Conservation (phyloP, 2,797 vertebrate genomes). For the Glyptemys insculpta region DNA sequence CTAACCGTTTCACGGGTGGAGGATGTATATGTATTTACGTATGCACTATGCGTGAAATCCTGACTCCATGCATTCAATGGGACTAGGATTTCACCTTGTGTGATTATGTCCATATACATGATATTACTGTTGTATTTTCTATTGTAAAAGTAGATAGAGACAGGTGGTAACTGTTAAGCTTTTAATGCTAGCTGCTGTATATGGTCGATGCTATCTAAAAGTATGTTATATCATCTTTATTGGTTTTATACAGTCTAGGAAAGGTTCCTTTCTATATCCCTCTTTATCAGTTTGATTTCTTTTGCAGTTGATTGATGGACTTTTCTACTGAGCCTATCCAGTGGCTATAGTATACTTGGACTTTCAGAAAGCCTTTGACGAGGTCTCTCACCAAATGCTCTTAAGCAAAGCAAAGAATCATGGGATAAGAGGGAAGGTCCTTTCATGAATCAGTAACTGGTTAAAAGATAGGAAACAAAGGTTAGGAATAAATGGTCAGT, state of each 20-base stretch:
- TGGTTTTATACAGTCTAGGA: background rate
- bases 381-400: background rate
- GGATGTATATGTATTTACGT: background rate
- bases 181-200: background rate
- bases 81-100: background rate
- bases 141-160: background rate
- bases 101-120: background rate
- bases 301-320: background rate
- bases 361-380: background rate
- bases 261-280: background rate
- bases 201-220: background rate
- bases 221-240: background rate
- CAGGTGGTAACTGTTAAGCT: background rate
- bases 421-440: background rate
- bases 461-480: background rate
- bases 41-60: background rate
- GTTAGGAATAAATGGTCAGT: background rate
- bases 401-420: background rate
- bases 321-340: background rate
- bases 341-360: background rate
- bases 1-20: background rate
- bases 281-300: background rate
- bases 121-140: background rate
- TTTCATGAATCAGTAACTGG: background rate
- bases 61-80: rapidly evolving